A percentile compares a stretch with the other conserved stretches of the same genome.
These are phyloP conservation scores for Cavia porcellus DNA, from an alignment of 2,113 vertebrate genomes.

Conservation along the genomic window DNA sequence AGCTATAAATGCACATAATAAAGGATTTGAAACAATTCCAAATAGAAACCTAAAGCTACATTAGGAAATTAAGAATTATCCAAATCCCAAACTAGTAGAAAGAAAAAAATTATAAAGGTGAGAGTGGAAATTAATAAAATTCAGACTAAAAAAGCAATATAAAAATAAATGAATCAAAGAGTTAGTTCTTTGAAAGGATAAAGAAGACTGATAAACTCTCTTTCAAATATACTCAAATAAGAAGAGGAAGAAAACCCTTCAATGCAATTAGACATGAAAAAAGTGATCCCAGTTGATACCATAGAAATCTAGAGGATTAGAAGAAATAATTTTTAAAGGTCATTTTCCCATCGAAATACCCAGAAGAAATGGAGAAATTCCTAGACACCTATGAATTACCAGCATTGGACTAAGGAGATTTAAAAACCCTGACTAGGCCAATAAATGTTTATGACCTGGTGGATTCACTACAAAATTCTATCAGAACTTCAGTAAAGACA, in stretches of 20 bases:
- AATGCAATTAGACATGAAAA: not conserved
- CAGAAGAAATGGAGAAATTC: not conserved
- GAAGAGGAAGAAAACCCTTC: not conserved
- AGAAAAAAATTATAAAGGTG: not conserved
- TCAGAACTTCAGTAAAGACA: not conserved
- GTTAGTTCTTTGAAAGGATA: not conserved
- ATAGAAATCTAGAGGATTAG: not conserved
- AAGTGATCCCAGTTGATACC: not conserved
- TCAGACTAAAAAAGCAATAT: not conserved
- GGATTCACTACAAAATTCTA: not conserved
- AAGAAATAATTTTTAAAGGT: not conserved
- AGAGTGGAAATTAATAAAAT: not conserved
- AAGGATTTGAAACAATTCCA: not conserved
- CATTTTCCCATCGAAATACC: not conserved
- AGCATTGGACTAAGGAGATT: not conserved
- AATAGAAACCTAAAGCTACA: not conserved
- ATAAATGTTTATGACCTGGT: not conserved
- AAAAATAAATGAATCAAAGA: not conserved
- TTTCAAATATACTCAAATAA: not conserved
- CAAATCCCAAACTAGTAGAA: not conserved
- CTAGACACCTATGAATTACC: not conserved
- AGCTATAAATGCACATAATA: not conserved
- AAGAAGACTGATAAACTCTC: not conserved
- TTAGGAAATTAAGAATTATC: not conserved
- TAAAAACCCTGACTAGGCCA: not conserved